phyloP scores from a whole-genome alignment of 2,797 vertebrate species.

The Pelobates cultripes region DNA sequence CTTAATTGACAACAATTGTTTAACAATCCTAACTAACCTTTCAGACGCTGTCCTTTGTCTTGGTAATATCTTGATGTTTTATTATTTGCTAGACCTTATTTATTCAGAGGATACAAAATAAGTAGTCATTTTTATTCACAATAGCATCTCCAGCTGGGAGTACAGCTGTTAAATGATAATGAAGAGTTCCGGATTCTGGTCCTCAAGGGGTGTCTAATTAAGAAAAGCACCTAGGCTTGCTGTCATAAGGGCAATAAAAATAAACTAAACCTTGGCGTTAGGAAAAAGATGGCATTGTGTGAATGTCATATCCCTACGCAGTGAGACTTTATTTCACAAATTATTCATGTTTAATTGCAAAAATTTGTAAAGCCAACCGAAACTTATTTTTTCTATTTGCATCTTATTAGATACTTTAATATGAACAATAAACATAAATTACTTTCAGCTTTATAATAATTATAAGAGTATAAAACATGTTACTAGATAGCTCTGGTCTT shows the following conservation, averaged over 20 bases:
- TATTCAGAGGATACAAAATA: constrained; percentile 68
- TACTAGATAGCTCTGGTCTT: background rate
- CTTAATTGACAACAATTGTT: too few species aligned
- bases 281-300: constrained; percentile 44
- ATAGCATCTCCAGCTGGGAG: constrained; percentile 71
- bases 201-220: constrained; percentile 70
- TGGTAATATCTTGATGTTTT: background rate
- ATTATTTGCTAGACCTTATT: constrained; percentile 61
- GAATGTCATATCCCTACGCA: constrained; percentile 26
- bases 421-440: background rate
- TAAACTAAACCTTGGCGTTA: constrained; percentile 51
- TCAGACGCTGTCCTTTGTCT: constrained; percentile 53
- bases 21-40: too few species aligned
- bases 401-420: background rate
- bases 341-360: constrained; percentile 43
- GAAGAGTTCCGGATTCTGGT: constrained; percentile 60
- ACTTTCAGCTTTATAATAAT: background rate
- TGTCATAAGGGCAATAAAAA: constrained; percentile 59
- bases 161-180: constrained; percentile 70
- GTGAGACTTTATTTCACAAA: constrained; percentile 38
- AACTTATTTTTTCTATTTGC: background rate
- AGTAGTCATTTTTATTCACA: constrained; percentile 69
- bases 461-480: background rate
- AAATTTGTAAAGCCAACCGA: constrained; percentile 28
- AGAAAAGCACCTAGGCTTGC: constrained; percentile 58